phyloP scores from a whole-genome alignment of 2,113 vertebrate genomes.

The Alethe castanea region DNA sequence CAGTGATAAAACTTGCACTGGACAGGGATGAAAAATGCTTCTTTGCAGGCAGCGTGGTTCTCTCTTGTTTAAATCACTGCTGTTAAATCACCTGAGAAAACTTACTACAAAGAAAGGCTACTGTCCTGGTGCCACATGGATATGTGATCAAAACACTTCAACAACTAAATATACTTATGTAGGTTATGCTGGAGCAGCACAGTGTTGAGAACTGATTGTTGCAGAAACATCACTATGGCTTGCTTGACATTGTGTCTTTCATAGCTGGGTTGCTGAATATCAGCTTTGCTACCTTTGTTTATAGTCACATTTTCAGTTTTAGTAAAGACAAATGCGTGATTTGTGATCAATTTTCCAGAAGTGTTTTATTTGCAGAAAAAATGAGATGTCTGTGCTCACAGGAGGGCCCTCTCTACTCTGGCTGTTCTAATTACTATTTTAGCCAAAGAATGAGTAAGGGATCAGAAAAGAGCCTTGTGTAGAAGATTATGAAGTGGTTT shows the following conservation, averaged over 20 bases:
- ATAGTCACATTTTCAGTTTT: neutral
- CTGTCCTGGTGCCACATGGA: neutral
- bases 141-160: neutral
- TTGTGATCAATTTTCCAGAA: neutral
- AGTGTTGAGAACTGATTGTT: neutral
- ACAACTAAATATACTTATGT: neutral
- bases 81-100: neutral
- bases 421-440: neutral
- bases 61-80: neutral
- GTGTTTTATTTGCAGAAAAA: neutral
- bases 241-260: neutral
- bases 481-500: neutral
- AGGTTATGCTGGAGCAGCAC: neutral
- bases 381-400: neutral
- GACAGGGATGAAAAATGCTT: neutral
- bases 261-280: neutral
- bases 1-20: neutral
- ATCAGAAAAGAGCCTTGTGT: neutral
- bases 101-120: neutral
- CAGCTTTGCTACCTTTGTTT: neutral
- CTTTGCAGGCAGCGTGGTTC: fast-evolving
- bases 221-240: neutral
- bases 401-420: neutral
- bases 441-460: neutral
- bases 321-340: neutral